Conservation (phyloP, 2,797 vertebrate species). For the Clarias laeviceps region DNA sequence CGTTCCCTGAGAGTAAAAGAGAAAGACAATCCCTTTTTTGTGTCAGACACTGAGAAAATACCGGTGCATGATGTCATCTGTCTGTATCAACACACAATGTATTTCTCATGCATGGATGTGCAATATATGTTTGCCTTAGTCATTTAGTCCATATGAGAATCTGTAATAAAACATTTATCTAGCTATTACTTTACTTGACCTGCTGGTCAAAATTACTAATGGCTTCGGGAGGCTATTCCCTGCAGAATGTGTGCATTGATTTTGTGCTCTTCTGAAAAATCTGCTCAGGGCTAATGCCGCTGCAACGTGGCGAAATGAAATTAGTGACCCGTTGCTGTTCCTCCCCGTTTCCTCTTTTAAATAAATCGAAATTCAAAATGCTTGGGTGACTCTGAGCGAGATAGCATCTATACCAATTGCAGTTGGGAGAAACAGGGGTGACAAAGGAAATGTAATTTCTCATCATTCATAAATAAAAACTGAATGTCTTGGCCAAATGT, state of each 20-base stretch:
- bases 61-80: constrained; percentile 45
- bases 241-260: constrained; percentile 79
- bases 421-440: constrained; percentile 45
- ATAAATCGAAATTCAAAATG: constrained; percentile 76
- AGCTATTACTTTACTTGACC: constrained; percentile 92
- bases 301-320: constrained; percentile 79
- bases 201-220: constrained; percentile 88
- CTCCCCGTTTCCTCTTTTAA: constrained; percentile 78
- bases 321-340: constrained; percentile 80
- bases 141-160: constrained; percentile 87
- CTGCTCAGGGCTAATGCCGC: constrained; percentile 78
- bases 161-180: constrained; percentile 96
- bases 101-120: constrained; percentile 72
- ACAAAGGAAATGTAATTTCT: constrained; percentile 71
- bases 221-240: constrained; percentile 83
- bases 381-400: constrained; percentile 64
- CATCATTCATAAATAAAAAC: constrained; percentile 65
- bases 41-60: constrained; percentile 26
- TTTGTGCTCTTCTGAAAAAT: constrained; percentile 84
- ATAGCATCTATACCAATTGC: constrained; percentile 61
- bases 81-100: constrained; percentile 62
- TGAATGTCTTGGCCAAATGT: constrained; percentile 64
- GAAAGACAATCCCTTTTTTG: constrained; percentile 11
- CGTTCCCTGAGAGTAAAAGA: neutral
- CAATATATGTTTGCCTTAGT: constrained; percentile 73